A percentile compares a stretch with the other conserved stretches of the same genome.
Evolutionary conservation across 2,888 invertebrate species (phyloP).

Genomic region (Mycalesis mineus): DNA sequence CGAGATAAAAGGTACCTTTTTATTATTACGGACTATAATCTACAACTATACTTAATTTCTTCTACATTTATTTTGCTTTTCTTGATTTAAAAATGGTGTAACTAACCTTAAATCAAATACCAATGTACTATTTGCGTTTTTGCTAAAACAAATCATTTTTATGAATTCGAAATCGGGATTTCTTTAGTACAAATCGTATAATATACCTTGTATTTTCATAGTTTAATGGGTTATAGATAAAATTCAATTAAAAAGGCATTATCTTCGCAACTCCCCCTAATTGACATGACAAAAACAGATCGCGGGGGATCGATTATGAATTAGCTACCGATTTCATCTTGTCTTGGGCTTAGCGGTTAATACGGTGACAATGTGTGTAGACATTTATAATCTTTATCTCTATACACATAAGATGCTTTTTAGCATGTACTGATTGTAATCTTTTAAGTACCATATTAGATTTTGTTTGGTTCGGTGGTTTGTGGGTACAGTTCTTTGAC

Average conservation of each 20-base stretch:
- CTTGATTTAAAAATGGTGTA: too few relatives aligned
- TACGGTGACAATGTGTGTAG: not conserved
- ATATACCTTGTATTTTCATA: not conserved
- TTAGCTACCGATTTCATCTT: conserved; percentile 16
- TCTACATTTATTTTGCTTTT: too few relatives aligned
- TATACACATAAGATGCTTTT: not conserved
- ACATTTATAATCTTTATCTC: not conserved
- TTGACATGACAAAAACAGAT: conserved; percentile 33
- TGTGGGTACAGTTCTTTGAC: not conserved
- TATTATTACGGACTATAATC: too few relatives aligned
- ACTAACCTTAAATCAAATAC: too few relatives aligned
- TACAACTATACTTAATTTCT: too few relatives aligned
- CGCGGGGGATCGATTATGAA: conserved; percentile 24
- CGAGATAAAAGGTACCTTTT: too few relatives aligned
- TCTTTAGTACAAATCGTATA: not conserved
- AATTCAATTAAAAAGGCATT: conserved; percentile 30
- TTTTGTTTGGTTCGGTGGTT: not conserved
- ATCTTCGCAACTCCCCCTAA: conserved; percentile 20
- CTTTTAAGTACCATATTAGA: not conserved
- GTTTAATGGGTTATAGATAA: conserved; percentile 31
- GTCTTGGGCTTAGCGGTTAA: conserved; percentile 4
- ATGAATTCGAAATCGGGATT: not conserved
- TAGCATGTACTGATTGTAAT: not conserved
- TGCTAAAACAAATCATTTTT: too few relatives aligned
- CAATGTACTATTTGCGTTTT: too few relatives aligned